Percentiles rank a stretch among this genome's conserved stretches.
Evolutionary conservation across 2,797 vertebrate genomes (phyloP).

Genomic region (Anisognathus igniventris): DNA sequence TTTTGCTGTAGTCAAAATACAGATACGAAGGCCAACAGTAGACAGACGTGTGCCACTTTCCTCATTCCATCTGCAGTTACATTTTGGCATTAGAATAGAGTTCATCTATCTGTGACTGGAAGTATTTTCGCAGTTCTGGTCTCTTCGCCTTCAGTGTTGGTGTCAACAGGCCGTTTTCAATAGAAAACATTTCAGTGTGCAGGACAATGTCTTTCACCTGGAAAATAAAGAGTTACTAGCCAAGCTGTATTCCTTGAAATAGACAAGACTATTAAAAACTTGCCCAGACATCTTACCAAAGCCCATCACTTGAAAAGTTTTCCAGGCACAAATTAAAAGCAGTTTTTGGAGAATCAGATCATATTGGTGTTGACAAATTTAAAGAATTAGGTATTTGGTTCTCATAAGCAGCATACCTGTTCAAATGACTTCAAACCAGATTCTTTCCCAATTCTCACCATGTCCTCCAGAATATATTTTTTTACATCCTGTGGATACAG

Average conservation of each 20-base stretch:
- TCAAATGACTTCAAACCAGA: conserved; percentile 94
- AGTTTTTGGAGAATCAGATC: not conserved
- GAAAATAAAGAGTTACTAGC: not conserved
- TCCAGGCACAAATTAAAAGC: not conserved
- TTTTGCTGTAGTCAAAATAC: conserved; percentile 64
- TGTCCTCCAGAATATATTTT: conserved; percentile 86
- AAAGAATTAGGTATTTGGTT: not conserved
- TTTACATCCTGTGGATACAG: conserved; percentile 83
- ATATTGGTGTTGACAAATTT: not conserved
- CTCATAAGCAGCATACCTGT: conserved; percentile 79
- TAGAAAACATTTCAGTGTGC: conserved; percentile 86
- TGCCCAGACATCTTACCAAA: not conserved
- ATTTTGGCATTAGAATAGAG: conserved; percentile 90
- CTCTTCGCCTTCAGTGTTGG: conserved; percentile 95
- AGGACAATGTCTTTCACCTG: conserved; percentile 90
- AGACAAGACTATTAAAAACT: not conserved
- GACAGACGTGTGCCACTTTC: conserved; percentile 7
- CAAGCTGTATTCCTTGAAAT: not conserved
- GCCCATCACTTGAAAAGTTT: not conserved
- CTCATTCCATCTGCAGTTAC: conserved; percentile 64
- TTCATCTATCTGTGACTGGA: conserved; percentile 86
- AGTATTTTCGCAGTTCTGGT: conserved; percentile 81
- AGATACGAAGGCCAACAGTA: conserved; percentile 61
- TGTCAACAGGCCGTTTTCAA: conserved; percentile 92
- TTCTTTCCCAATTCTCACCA: conserved; percentile 87